Percentiles rank a stretch among this genome's conserved stretches.
phyloP scores from a whole-genome alignment of 2,113 vertebrate species.

The Arvicanthis niloticus region DNA sequence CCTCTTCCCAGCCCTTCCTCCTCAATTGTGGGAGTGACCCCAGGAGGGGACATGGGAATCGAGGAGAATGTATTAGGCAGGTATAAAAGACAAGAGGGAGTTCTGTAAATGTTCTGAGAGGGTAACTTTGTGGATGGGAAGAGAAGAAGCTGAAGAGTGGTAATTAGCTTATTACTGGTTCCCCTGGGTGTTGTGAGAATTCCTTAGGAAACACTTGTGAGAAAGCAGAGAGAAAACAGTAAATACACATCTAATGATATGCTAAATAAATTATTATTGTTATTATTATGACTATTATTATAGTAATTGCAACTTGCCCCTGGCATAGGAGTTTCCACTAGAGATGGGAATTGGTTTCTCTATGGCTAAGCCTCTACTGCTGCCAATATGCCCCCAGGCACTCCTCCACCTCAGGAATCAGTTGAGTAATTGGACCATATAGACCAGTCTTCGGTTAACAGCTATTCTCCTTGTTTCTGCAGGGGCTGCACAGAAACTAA shows the following conservation, averaged over 20 bases:
- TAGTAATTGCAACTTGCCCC: constrained; percentile 78
- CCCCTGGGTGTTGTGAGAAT: constrained; percentile 82
- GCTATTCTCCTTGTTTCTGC: constrained; percentile 1
- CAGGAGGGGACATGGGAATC: neutral
- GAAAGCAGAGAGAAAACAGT: constrained; percentile 78
- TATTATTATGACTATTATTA: constrained; percentile 83
- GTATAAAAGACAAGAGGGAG: constrained; percentile 35
- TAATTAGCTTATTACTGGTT: constrained; percentile 81
- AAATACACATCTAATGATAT: constrained; percentile 85
- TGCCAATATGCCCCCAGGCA: constrained; percentile 38
- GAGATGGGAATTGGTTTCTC: constrained; percentile 73
- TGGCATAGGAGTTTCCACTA: constrained; percentile 68
- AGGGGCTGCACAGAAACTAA: neutral
- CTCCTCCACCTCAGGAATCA: constrained; percentile 38
- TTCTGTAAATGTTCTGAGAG: constrained; percentile 49
- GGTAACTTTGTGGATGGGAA: constrained; percentile 54
- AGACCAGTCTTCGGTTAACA: constrained; percentile 59
- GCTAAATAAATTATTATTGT: constrained; percentile 86
- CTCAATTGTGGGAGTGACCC: neutral
- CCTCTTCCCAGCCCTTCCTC: neutral
- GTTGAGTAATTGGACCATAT: constrained; percentile 40
- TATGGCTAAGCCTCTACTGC: constrained; percentile 29
- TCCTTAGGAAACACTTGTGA: constrained; percentile 79
- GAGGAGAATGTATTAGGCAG: neutral
- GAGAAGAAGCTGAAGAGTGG: constrained; percentile 59